Conservation (phyloP, 2,888 invertebrate genomes). For the Chalcis sispes region DNA sequence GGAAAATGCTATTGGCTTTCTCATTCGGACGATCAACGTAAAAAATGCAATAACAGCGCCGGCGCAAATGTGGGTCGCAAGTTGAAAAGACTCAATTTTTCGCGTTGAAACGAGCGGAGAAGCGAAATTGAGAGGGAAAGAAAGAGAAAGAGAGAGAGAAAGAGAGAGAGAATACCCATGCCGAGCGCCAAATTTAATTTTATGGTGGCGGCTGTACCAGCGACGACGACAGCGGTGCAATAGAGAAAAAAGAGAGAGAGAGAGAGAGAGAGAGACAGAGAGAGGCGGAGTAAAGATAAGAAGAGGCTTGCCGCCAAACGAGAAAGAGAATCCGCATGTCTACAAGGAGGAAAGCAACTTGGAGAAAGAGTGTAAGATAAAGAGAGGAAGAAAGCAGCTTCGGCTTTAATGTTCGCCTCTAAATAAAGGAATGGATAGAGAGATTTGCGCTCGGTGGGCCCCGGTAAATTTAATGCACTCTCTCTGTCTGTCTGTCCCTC, state of each 20-base stretch:
- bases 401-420: conserved; percentile 22
- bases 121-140: too few relatives aligned
- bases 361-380: background rate
- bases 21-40: conserved; percentile 43
- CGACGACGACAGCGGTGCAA: background rate
- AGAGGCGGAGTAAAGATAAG: too few relatives aligned
- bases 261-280: conserved; percentile 14
- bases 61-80: conserved; percentile 17
- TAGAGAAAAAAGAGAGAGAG: conserved; percentile 7
- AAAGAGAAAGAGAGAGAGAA: too few relatives aligned
- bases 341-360: background rate
- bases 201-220: conserved; percentile 6
- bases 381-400: background rate
- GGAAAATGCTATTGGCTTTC: conserved; percentile 44
- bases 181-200: conserved; percentile 53
- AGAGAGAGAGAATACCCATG: conserved; percentile 21
- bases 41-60: conserved; percentile 47
- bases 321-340: background rate
- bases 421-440: conserved; percentile 45
- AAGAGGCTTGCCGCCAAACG: conserved; percentile 31
- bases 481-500: background rate
- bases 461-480: conserved; percentile 45
- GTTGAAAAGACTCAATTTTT: conserved; percentile 34
- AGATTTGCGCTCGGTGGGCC: background rate
- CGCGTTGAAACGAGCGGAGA: background rate